Conservation (phyloP, 1,140 invertebrate species). For the Lordiphosa mommai region DNA sequence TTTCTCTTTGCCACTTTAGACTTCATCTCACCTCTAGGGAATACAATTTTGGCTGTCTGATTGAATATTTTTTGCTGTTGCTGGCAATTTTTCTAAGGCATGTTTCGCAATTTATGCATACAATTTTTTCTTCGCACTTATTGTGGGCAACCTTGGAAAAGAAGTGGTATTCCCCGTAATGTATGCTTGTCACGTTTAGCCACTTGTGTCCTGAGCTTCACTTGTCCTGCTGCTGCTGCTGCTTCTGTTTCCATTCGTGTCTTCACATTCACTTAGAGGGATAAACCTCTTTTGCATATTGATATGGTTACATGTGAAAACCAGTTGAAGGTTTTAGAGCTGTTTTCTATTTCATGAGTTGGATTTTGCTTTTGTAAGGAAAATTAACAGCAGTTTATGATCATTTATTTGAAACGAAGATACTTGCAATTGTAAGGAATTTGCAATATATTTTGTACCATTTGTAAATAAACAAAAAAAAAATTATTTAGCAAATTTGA, state of each 20-base stretch:
- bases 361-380: constrained; percentile 33
- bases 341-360: constrained; percentile 2
- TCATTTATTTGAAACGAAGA: background rate
- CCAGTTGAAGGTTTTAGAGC: constrained; percentile 23
- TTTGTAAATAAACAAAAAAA: too few relatives aligned
- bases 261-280: constrained; percentile 65
- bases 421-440: too few relatives aligned
- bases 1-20: too few relatives aligned
- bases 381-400: constrained; percentile 40
- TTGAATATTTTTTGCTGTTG: constrained; percentile 61
- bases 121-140: constrained; percentile 57
- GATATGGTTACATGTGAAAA: constrained; percentile 46
- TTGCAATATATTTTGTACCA: too few relatives aligned
- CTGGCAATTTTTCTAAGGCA: constrained; percentile 45
- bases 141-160: constrained; percentile 46
- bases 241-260: constrained; percentile 24
- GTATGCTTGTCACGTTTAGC: constrained; percentile 73
- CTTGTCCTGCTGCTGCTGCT: constrained; percentile 3
- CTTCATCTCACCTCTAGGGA: background rate
- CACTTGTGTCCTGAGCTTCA: constrained; percentile 57
- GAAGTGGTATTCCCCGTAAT: constrained; percentile 33
- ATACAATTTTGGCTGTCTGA: constrained; percentile 33
- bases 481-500: too few relatives aligned
- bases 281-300: constrained; percentile 65
- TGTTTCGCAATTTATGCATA: constrained; percentile 65